These are phyloP conservation scores for Eremophila alpestris DNA, from an alignment of 2,797 vertebrate genomes.

Conservation along the genomic window DNA sequence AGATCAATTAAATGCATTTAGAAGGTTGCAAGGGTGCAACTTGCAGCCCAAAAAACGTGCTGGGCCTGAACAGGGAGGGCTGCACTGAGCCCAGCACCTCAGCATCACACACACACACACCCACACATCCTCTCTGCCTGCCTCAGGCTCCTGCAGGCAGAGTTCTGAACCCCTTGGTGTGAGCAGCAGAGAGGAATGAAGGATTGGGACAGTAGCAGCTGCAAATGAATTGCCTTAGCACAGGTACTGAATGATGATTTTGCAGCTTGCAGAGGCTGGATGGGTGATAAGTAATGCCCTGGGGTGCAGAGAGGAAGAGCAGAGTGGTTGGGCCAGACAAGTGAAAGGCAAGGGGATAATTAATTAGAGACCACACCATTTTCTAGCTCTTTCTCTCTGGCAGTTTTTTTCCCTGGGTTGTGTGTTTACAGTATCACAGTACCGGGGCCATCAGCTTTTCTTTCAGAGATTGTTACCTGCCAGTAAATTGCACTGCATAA, in stretches of 20 bases:
- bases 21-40: accelerated
- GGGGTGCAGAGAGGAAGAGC: not conserved
- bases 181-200: not conserved
- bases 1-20: not conserved
- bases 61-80: not conserved
- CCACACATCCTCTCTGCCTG: not conserved
- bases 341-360: not conserved
- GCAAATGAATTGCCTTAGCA: not conserved
- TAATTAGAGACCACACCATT: not conserved
- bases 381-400: not conserved
- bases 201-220: not conserved
- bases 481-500: not conserved
- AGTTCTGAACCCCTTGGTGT: not conserved
- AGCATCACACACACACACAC: not conserved
- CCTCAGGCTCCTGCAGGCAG: not conserved
- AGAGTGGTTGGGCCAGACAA: not conserved
- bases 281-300: not conserved
- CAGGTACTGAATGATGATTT: not conserved
- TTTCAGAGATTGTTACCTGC: slow-evolving; percentile 4
- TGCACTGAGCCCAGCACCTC: not conserved
- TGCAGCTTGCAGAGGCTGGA: not conserved
- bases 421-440: not conserved
- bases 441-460: not conserved
- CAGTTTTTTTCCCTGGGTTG: not conserved
- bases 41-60: not conserved